These are phyloP conservation scores for Drosophila santomea DNA, from an alignment of 1,140 invertebrate species.

Conservation along the genomic window DNA sequence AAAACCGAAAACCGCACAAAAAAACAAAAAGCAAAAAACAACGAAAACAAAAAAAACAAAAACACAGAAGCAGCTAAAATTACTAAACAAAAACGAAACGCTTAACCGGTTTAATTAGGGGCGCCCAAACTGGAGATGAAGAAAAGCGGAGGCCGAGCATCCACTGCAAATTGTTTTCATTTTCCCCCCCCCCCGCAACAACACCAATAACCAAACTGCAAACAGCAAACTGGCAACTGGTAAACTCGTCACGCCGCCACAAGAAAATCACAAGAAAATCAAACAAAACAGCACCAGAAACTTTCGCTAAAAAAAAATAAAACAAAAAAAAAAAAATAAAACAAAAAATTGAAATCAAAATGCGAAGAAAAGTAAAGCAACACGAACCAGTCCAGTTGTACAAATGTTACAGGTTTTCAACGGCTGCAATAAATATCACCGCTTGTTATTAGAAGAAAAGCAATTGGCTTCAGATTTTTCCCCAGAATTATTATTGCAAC, in stretches of 20 bases:
- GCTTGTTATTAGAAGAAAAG: not conserved
- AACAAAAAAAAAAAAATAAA: conserved; percentile 12
- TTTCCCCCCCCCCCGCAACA: conserved; percentile 11
- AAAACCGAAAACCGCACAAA: conserved; percentile 20
- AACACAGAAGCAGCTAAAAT: not conserved
- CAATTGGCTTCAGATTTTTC: too few relatives aligned
- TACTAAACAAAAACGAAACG: conserved; percentile 9
- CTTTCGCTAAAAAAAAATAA: not conserved
- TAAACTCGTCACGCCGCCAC: conserved; percentile 39
- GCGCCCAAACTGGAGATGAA: conserved; percentile 19
- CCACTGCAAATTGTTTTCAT: conserved; percentile 37
- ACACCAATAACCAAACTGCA: not conserved
- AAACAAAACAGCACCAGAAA: conserved; percentile 23
- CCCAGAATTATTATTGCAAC: too few relatives aligned
- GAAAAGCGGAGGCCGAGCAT: conserved; percentile 21
- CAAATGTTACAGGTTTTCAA: conserved; percentile 12
- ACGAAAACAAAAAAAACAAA: conserved; percentile 1
- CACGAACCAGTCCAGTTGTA: conserved; percentile 37
- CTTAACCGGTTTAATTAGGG: conserved; percentile 60
- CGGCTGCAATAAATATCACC: conserved; percentile 9
- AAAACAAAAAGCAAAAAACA: conserved; percentile 3
- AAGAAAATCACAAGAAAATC: conserved; percentile 46
- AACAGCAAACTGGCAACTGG: not conserved
- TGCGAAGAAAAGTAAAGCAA: conserved; percentile 23
- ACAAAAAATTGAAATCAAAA: conserved; percentile 34